phyloP scores from a whole-genome alignment of 2,888 invertebrate species.

The Amiota mariae region DNA sequence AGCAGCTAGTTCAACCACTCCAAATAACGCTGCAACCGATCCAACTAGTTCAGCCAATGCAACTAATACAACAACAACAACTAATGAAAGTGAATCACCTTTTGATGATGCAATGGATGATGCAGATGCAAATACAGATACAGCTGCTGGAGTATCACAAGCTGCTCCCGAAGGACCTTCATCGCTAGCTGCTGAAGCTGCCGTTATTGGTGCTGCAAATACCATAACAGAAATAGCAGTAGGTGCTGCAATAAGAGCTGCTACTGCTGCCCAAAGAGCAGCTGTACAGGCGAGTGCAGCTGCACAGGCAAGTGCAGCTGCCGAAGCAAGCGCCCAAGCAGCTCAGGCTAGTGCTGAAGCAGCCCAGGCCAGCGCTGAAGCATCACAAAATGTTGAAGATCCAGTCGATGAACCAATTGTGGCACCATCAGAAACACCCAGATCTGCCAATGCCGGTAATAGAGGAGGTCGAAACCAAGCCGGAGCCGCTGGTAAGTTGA shows the following conservation, averaged over 20 bases:
- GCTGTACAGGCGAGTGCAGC: slow-evolving; percentile 10
- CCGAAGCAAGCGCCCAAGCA: slow-evolving; percentile 6
- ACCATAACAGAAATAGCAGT: slow-evolving; percentile 36
- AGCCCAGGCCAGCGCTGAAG: slow-evolving; percentile 28
- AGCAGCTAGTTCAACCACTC: slow-evolving; percentile 47
- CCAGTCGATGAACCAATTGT: slow-evolving; percentile 65
- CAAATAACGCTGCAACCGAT: slow-evolving; percentile 37
- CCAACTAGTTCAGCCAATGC: slow-evolving; percentile 42
- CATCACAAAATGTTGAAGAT: slow-evolving; percentile 59
- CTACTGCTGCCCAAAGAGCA: slow-evolving; percentile 1
- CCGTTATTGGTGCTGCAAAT: slow-evolving; percentile 40
- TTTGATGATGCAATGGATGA: slow-evolving; percentile 29
- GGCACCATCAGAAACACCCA: slow-evolving; percentile 29
- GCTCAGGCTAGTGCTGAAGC: slow-evolving; percentile 23
- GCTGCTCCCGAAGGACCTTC: neutral
- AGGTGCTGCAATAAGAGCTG: slow-evolving; percentile 26
- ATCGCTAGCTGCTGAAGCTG: neutral
- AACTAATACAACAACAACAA: neutral
- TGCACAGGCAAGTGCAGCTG: slow-evolving; percentile 17
- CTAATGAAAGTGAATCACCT: neutral
- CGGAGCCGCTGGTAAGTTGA: slow-evolving; percentile 42
- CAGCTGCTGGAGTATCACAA: too few species aligned
- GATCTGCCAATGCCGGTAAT: slow-evolving; percentile 13
- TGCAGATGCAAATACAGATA: too few species aligned
- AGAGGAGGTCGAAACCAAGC: neutral